Evolutionary conservation across 2,888 invertebrate genomes (phyloP), one percentile per base, ranked within the genome.

Genomic region (Meloe dianella): DNA sequence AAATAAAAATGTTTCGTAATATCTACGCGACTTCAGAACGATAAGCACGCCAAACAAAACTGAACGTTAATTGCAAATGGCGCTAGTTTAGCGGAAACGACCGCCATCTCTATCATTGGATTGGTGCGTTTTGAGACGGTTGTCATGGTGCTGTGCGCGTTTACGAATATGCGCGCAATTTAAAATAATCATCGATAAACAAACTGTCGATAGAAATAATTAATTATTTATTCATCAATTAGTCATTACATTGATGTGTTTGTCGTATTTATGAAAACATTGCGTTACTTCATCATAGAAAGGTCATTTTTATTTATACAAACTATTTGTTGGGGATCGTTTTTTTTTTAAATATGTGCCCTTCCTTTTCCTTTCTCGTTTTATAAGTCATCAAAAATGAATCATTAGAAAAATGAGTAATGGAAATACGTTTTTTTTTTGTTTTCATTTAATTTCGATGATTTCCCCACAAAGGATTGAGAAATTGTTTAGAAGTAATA

Each of bases 41-140:
- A 12, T 20, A 58, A 58, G 27, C 58, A 58, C 58, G 58, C 58
- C 35, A 38, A 27, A 58, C 32, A n/a, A 35, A 58, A 27, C 35
- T 32, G 58, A 32, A 32, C 35, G n/a, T 20, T 35, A n/a, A 27
- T 32, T 38, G 20, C 58, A 58, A 58, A 58, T 58, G 58, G 58
- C 58, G 58, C 32, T 38, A 30, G 29, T 29, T 29, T 22, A 30
- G 32, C 32, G 58, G 58, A 58, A 58, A 32, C 2, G 20, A 9
- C n/a, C 32, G 32, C 29, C 30, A 58, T 58, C 7, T 30, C 17
- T 58, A 17, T 9, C 1, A 32, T 14, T 5, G 7, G 58, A 58
- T 58, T 58, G 29, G 58, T 32, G 7, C 4, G 9, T 20, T 22
- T 32, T 58, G 14, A 32, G 2, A n/a, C 9, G 17, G 22, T 51